These are phyloP conservation scores for Trematocara marginatum DNA, from an alignment of 2,113 vertebrate genomes.

Conservation along the genomic window DNA sequence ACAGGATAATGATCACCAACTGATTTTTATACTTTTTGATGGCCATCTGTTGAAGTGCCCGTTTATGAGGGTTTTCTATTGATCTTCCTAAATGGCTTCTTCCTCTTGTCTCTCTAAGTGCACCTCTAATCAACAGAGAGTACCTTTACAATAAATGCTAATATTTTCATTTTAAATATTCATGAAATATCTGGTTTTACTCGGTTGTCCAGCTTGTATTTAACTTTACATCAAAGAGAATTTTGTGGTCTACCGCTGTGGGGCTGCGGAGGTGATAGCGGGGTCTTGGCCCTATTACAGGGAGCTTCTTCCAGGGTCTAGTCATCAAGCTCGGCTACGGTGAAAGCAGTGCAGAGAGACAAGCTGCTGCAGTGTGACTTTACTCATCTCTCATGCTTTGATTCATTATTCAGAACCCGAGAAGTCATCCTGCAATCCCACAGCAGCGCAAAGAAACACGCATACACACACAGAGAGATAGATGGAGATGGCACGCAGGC, in stretches of 20 bases:
- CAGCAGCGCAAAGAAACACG: slow-evolving; percentile 37
- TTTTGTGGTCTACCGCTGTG: background rate
- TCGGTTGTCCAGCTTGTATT: background rate
- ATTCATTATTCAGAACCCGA: slow-evolving; percentile 74
- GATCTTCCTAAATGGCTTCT: slow-evolving; percentile 31
- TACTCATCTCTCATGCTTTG: slow-evolving; percentile 67
- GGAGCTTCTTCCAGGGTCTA: slow-evolving; percentile 12
- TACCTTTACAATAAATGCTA: slow-evolving; percentile 14
- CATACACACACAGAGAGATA: background rate
- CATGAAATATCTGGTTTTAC: background rate
- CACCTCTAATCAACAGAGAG: background rate
- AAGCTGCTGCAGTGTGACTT: slow-evolving; percentile 66
- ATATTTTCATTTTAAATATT: slow-evolving; percentile 19
- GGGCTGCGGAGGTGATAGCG: slow-evolving; percentile 22
- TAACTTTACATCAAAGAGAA: slow-evolving; percentile 22
- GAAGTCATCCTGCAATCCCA: slow-evolving; percentile 66
- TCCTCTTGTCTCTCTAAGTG: background rate
- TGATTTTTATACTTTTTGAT: slow-evolving; percentile 25
- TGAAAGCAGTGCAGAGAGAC: slow-evolving; percentile 48
- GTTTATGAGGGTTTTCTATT: slow-evolving; percentile 45
- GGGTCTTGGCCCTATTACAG: slow-evolving; percentile 27
- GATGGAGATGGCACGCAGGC: background rate
- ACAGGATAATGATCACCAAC: slow-evolving; percentile 42
- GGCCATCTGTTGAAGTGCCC: slow-evolving; percentile 42
- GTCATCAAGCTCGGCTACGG: slow-evolving; percentile 34